Base-by-base conservation (phyloP, 2,888 invertebrate genomes). In the Caenorhabditis sp. region DNA sequence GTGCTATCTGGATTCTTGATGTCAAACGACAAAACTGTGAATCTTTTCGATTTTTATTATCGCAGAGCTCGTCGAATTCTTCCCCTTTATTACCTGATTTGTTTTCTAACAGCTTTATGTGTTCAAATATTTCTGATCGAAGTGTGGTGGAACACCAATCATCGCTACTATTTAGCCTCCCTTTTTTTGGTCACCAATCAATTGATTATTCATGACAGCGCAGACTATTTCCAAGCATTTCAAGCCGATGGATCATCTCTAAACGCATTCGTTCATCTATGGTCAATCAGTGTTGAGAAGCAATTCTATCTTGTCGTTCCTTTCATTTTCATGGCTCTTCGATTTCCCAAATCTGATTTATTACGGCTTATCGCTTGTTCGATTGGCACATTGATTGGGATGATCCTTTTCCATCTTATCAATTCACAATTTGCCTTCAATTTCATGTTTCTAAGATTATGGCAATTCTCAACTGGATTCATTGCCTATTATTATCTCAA, bases 381-480 rank as follows among this genome's bases (percentile, higher is more conserved):
- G 8, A 2, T 66, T 1, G 53, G 26, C 0, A 58, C 62, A 0
- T 12, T 49, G 5, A 43, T 68, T 51, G 64, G 72, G 6, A 57
- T 54, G 17, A 36, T 58, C 12, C 21, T 17, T 0, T 72, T 51
- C 36, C 21, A 27, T 3, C 10, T 68, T 36, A 31, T 72, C 53
- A 58, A 61, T 12, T 36, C 27, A 19, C 58, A 61, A 27, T 67
- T 72, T 27, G 55, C 63, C 0, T 72, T 74, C 59, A 74, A 74
- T 31, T 74, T 74, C 37, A 74, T 74, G 74, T 58, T 63, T 14
- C 66, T 69, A 14, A 50, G 74, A 19, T 53, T 74, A 0, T 74
- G 74, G 74, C 72, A 72, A 60, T 72, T 72, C n/a, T 62, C 63
- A 4, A 62, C 74, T 1, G 74, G 74, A 43, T 69, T 69, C 50